Percentiles rank a stretch among this genome's conserved stretches.
Evolutionary conservation across 2,113 vertebrate species (phyloP).

Genomic region (Tetrax tetrax): DNA sequence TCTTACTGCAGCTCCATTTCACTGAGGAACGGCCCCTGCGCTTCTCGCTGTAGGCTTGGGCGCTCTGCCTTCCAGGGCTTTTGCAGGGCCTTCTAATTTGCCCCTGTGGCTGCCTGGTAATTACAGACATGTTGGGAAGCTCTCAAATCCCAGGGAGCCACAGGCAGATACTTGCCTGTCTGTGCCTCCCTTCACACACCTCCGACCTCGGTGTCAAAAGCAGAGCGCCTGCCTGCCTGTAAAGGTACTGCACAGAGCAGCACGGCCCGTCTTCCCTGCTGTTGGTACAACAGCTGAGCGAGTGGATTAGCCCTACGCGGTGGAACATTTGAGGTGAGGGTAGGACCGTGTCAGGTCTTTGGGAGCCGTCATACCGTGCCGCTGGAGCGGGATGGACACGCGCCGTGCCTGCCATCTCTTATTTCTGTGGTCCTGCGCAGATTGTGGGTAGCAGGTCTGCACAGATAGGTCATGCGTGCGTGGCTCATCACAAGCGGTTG

Average conservation of each 20-base stretch:
- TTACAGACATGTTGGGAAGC: neutral
- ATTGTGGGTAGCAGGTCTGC: neutral
- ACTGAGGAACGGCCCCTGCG: neutral
- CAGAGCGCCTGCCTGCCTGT: neutral
- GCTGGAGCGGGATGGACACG: neutral
- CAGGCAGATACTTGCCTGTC: neutral
- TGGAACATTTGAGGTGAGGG: neutral
- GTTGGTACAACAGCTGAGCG: neutral
- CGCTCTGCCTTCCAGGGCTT: neutral
- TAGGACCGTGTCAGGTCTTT: neutral
- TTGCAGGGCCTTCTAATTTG: constrained; percentile 2
- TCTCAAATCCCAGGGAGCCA: neutral
- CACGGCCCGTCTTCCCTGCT: neutral
- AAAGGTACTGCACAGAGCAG: neutral
- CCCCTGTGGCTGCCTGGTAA: neutral
- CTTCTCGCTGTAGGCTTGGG: neutral
- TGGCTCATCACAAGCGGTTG: neutral
- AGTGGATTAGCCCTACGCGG: neutral
- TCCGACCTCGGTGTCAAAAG: neutral
- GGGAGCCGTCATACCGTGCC: neutral
- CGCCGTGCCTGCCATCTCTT: neutral
- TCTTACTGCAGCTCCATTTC: neutral
- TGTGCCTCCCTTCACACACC: neutral
- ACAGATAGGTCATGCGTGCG: neutral
- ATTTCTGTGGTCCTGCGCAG: neutral